Base-by-base conservation (phyloP, 2,797 vertebrate genomes). In the Iguana delicatissima region DNA sequence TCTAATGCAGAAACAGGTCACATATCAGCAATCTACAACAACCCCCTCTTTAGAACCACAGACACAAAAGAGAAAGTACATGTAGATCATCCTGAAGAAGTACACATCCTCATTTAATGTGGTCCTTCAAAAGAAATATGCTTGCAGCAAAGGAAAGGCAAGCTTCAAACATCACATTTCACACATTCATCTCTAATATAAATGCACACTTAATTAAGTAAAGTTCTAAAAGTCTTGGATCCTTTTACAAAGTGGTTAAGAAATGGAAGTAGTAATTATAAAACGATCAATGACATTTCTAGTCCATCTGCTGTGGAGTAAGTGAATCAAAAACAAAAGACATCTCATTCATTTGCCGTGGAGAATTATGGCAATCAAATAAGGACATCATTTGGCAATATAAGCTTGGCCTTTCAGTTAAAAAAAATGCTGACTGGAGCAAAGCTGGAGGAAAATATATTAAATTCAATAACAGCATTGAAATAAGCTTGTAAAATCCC, bases 231-330 rank as follows among this genome's bases (percentile, higher is more conserved):
- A 72, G 86, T 0, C 7, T 69, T 1, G 18, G 79, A 83, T 73
- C 6, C 42, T 85, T 87, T 83, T 89, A 91, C 26, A 89, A 52
- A 6, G 59, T 89, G 80, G 88, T 72, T 76, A 89, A 62, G 38
- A 52, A 76, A 72, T 46, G 42, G 42, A 46, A 93, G 89, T 59
- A 50, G 13, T 86, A 84, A 88, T 52, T 83, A 73, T 89, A 87
- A 86, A 52, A 29, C 59, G 89, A 82, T 10, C 24, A 83, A 90
- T 90, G 73, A 52, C 22, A 90, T 50, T 81, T 64, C 62, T 55
- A 77, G 46, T 46, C 32, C 10, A 69, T 86, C 91, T 93, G 6
- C 24, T 67, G 18, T 6, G 4, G 2, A 52, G 2, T 4, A 50
- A 84, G 9, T 16, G n/a, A 76, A 64, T 46, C 76, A 89, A 35